Evolutionary conservation across 2,888 invertebrate species (phyloP), one percentile per base, ranked within the genome.

Genomic region (Volucella bombylans): DNA sequence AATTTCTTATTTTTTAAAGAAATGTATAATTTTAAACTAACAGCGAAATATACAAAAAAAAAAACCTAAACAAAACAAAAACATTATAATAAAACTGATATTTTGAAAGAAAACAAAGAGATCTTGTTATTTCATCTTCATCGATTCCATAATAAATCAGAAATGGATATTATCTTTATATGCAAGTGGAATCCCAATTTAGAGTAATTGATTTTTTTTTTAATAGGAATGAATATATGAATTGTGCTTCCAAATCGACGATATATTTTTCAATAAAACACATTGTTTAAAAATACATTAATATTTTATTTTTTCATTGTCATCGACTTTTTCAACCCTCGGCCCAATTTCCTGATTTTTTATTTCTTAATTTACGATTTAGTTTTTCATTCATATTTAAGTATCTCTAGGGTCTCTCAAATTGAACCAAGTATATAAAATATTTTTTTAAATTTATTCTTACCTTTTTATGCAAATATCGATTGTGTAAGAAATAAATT

Each of bases 261-360:
- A 82, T 47, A 47, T 47, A 57, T 68, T 62, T n/a, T 47, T 50
- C 41, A 47, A 23, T 45, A 4, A 14, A 47, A 68, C 52, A 67
- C 39, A 64, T 50, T 47, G 52, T 57, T 68, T 18, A 71, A 43
- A 67, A 57, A n/a, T 77, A 64, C 47, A 54, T 39, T 39, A 55
- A 43, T 86, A 87, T 87, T 90, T 89, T 90, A 89, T 89, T 89
- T 89, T 89, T 90, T 88, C 89, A 80, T 78, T 86, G 87, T 87
- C 76, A 87, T 86, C 77, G 87, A 89, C 88, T 78, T 87, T 89
- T 90, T 89, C 89, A 89, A 89, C 87, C 89, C 88, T 89, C 89
- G 91, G 91, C 90, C 91, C 89, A 71, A 90, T 91, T 89, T 90
- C 90, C 90, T 90, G 90, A 89, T 88, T 88, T 88, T 73, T 81